Evolutionary conservation across 1,140 invertebrate genomes (phyloP), one percentile per base, ranked within the genome.

Genomic region (Mamestra configurata): DNA sequence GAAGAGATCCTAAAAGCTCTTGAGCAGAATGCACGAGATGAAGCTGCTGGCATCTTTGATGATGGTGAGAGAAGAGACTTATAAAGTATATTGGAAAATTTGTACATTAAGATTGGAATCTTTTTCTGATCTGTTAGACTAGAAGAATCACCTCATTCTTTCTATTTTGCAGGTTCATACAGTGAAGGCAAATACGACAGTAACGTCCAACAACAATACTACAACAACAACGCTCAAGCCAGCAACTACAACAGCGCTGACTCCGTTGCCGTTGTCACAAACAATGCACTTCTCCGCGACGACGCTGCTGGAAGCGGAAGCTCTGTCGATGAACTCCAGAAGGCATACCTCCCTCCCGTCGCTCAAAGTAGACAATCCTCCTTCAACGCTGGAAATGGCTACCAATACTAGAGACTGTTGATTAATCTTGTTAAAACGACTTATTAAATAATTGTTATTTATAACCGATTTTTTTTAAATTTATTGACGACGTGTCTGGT

Each of bases 1-100:
- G 95, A 93, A 81, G 95, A 92, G 89, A 96, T 93, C 82, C 90
- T 90, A 79, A 93, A 85, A 81, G 89, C 92, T 75, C 79, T 91
- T 77, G 92, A 92, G 71, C 92, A 94, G 80, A 95, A 95, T 18
- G 92, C 92, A 0, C 85, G 89, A 7, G 92, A 95, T 66, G 93
- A 95, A 78, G 92, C 93, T n/a, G 89, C 91, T 64, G 93, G 92
- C 11, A 95, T 94, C 37, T 93, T 83, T 72, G 93, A 94, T 77
- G 93, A 94, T 77, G 93, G 92, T 94, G 75, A 80, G 43, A 13
- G 4, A n/a, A 13, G 0, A 11, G 43, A n/a, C n/a, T n/a, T n/a
- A n/a, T n/a, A n/a, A n/a, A n/a, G n/a, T n/a, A n/a, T n/a, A n/a
- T n/a, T n/a, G n/a, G n/a, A n/a, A n/a, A n/a, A 66, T 10, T 10